Evolutionary conservation across 2,888 invertebrate species (phyloP).

Genomic region (Liodrosophila aerea): DNA sequence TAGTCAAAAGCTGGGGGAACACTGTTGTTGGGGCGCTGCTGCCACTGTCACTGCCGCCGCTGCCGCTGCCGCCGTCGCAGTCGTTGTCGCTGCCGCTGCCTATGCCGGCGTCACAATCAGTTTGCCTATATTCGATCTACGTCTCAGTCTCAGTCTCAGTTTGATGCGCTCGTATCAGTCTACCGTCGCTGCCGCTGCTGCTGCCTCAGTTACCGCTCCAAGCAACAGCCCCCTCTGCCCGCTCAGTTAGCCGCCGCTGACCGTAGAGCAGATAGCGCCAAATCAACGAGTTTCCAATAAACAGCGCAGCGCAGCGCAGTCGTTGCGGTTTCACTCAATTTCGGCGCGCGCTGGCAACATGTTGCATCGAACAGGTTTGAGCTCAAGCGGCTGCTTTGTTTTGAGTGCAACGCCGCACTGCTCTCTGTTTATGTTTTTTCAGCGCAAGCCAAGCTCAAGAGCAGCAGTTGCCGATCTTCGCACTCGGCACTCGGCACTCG

Average conservation of each 20-base stretch:
- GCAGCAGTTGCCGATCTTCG: slow-evolving; percentile 11
- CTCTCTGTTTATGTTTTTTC: slow-evolving; percentile 59
- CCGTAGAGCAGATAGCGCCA: slow-evolving; percentile 34
- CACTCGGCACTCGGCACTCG: not conserved
- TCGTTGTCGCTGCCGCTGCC: slow-evolving; percentile 1
- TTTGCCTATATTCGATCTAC: too few species aligned
- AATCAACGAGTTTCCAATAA: slow-evolving; percentile 53
- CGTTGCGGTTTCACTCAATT: slow-evolving; percentile 27
- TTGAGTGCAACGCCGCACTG: slow-evolving; percentile 32
- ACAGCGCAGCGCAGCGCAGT: slow-evolving; percentile 31
- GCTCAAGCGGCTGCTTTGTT: slow-evolving; percentile 36
- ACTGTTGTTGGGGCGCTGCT: slow-evolving; percentile 13
- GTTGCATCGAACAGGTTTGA: slow-evolving; percentile 52
- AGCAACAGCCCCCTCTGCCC: too few species aligned
- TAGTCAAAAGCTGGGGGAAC: slow-evolving; percentile 48
- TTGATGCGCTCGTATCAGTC: slow-evolving; percentile 31
- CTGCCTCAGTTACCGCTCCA: not conserved
- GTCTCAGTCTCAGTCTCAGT: slow-evolving; percentile 29
- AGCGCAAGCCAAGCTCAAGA: slow-evolving; percentile 50
- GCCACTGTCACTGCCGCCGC: slow-evolving; percentile 2
- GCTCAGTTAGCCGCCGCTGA: not conserved
- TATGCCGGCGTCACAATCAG: slow-evolving; percentile 7
- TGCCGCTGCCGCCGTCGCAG: slow-evolving; percentile 1
- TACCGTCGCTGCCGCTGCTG: slow-evolving; percentile 10
- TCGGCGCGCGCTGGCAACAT: slow-evolving; percentile 24